Evolutionary conservation across 2,888 invertebrate species (phyloP).

Genomic region (Drosophila nr. fundita): DNA sequence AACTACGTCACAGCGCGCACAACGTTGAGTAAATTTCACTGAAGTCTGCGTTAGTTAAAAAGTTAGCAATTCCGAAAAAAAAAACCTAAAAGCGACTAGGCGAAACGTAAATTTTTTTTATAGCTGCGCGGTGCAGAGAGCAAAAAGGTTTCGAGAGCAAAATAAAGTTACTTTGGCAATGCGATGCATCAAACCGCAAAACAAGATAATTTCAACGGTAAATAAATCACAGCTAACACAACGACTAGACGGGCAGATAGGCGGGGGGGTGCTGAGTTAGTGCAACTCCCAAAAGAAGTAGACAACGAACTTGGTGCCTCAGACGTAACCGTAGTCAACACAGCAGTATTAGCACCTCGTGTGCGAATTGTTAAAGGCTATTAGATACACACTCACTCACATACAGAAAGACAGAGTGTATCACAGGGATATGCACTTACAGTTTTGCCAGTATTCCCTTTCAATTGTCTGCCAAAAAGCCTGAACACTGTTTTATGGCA

Average conservation of each 20-base stretch:
- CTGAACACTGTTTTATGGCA: neutral
- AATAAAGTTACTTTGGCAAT: conserved; percentile 79
- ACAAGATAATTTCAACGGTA: conserved; percentile 83
- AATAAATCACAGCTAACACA: conserved; percentile 80
- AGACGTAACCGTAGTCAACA: conserved; percentile 41
- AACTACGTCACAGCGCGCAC: conserved; percentile 18
- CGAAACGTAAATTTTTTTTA: conserved; percentile 73
- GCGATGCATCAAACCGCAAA: conserved; percentile 81
- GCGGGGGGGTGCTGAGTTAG: conserved; percentile 20
- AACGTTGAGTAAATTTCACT: conserved; percentile 75
- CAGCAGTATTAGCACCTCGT: conserved; percentile 71
- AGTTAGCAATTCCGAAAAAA: conserved; percentile 60
- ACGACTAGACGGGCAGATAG: conserved; percentile 11
- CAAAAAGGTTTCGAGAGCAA: conserved; percentile 78
- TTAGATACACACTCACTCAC: conserved; percentile 48
- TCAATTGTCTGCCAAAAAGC: conserved; percentile 49
- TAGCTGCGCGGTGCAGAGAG: conserved; percentile 61
- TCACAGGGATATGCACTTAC: conserved; percentile 7
- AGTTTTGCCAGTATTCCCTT: conserved; percentile 32
- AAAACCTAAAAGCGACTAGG: conserved; percentile 17
- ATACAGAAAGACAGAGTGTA: neutral
- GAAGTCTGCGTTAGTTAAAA: conserved; percentile 78
- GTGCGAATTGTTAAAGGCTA: conserved; percentile 70
- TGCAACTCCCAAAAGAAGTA: conserved; percentile 62
- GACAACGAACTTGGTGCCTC: conserved; percentile 38